A percentile compares a stretch with the other conserved stretches of the same genome.
These are phyloP conservation scores for Ips typographus DNA, from an alignment of 1,140 invertebrate species.

Conservation along the genomic window DNA sequence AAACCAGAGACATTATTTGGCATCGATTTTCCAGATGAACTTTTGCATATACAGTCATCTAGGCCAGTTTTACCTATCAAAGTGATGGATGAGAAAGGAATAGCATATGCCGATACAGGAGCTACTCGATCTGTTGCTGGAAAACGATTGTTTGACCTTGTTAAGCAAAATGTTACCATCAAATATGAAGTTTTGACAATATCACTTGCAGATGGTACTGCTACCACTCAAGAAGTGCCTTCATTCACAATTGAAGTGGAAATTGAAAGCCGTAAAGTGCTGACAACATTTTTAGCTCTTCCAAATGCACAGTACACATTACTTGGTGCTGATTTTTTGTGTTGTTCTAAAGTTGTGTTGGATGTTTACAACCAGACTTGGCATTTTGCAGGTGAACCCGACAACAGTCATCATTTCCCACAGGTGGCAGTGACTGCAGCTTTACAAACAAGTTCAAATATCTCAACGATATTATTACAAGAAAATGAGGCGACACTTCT, in stretches of 20 bases:
- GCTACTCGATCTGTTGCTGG: background rate
- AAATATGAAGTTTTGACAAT: background rate
- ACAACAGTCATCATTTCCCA: background rate
- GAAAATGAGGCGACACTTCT: background rate
- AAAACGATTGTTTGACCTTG: background rate
- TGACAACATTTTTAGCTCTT: background rate
- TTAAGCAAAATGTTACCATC: background rate
- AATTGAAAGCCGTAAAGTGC: background rate
- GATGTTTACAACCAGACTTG: background rate
- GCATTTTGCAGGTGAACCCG: background rate
- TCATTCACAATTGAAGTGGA: background rate
- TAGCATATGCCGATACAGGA: background rate
- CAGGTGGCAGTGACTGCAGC: background rate
- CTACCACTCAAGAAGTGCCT: background rate
- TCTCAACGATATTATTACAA: background rate
- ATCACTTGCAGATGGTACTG: background rate
- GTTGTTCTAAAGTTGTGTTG: background rate
- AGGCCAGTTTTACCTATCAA: background rate
- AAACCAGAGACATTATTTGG: background rate
- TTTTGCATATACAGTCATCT: too few relatives aligned
- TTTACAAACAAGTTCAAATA: background rate
- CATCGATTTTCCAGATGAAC: too few relatives aligned
- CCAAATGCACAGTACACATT: slow-evolving; percentile 1
- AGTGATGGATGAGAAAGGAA: background rate
- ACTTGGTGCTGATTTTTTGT: background rate